Evolutionary conservation across 2,113 vertebrate genomes (phyloP).

Genomic region (Caretta caretta): DNA sequence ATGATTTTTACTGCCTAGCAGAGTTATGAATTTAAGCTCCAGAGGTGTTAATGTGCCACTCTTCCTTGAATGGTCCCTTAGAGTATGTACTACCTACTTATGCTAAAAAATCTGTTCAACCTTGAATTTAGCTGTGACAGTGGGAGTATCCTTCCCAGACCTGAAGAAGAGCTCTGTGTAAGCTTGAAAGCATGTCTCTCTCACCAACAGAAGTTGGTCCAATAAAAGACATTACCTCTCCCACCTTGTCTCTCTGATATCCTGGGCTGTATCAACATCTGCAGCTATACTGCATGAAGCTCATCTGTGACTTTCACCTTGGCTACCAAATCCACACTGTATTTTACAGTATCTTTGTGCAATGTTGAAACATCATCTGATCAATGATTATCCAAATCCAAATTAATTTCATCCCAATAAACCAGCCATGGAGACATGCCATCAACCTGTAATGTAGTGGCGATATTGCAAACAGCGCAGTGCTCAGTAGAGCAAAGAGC

Average conservation of each 20-base stretch:
- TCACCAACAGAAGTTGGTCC: neutral
- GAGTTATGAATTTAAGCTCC: neutral
- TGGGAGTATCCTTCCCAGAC: neutral
- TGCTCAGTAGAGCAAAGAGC: neutral
- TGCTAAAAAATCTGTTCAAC: neutral
- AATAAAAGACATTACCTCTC: neutral
- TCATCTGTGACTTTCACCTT: neutral
- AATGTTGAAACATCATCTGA: neutral
- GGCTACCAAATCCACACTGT: neutral
- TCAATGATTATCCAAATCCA: neutral
- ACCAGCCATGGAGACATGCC: neutral
- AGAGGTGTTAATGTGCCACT: neutral
- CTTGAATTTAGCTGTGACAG: neutral
- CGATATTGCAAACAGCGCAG: neutral
- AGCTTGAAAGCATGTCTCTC: neutral
- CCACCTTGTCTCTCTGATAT: neutral
- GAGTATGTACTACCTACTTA: neutral
- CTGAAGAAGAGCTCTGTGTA: neutral
- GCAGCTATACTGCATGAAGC: neutral
- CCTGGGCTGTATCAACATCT: neutral
- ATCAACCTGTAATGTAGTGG: neutral
- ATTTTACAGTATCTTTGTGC: neutral
- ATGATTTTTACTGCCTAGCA: neutral
- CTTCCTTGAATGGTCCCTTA: neutral
- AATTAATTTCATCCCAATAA: rapidly evolving